Conservation (phyloP, 2,113 vertebrate species). For the Leptosomus discolor region DNA sequence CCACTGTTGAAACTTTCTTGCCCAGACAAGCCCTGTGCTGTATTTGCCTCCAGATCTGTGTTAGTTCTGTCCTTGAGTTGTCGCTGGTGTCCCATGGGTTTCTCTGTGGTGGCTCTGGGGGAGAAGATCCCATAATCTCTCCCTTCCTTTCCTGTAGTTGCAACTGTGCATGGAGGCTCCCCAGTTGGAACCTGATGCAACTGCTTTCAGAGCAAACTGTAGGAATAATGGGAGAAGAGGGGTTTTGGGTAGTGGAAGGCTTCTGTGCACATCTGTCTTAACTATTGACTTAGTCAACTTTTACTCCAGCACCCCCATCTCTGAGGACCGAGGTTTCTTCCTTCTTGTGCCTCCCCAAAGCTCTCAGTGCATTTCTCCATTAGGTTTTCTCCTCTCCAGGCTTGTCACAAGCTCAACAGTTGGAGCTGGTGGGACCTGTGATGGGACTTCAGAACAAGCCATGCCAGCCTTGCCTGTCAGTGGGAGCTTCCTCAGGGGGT, state of each 20-base stretch:
- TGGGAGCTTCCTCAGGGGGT: background rate
- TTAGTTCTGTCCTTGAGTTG: background rate
- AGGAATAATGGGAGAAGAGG: background rate
- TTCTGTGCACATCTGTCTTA: background rate
- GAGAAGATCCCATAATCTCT: background rate
- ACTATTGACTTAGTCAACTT: background rate
- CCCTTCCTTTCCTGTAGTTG: background rate
- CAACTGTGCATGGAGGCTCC: accelerated
- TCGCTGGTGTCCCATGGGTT: background rate
- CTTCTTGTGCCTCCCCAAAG: background rate
- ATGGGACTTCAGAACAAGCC: background rate
- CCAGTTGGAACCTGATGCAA: background rate
- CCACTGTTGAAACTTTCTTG: background rate
- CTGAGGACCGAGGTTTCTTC: background rate
- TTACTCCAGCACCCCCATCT: background rate
- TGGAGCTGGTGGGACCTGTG: background rate
- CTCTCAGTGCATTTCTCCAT: background rate
- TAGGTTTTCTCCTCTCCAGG: background rate
- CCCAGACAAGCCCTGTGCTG: background rate
- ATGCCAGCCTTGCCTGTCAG: background rate
- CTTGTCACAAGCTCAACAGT: background rate
- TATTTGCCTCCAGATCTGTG: background rate
- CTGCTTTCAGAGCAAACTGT: background rate
- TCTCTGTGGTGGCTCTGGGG: background rate
- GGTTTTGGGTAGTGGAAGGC: background rate